Base-by-base conservation (phyloP, 2,888 invertebrate species). In the Polymixis lichenea region DNA sequence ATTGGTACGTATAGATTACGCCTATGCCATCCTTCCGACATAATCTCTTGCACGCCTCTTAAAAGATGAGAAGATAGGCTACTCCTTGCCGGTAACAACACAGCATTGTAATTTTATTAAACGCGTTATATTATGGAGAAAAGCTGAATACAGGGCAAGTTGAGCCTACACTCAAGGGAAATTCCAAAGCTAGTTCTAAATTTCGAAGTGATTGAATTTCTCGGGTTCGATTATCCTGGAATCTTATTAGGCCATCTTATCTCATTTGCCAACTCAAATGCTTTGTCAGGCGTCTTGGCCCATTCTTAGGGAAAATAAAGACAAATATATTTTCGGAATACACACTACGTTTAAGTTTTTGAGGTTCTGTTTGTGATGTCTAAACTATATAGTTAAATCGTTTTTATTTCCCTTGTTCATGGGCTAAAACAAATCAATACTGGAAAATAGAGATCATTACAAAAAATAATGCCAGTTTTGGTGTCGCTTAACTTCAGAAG, bases 131-230 rank as follows among this genome's bases (percentile, higher is more conserved):
- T 71, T 53, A 77, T 60, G 28, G 43, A 13, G 13, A 38, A 60
- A 69, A 69, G 53, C 70, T n/a, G 25, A 58, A 72, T 78, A 83
- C 75, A 79, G 71, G 76, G 67, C 71, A 76, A 83, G 56, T 76
- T 68, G 75, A 82, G 77, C 64, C 72, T 72, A 80, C 73, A 76
- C 88, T 79, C 86, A 61, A 72, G 82, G 86, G 84, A 86, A 78
- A 75, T 79, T 75, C 66, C 69, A 74, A 78, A 80, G 75, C 73
- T 84, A 84, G 78, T 85, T 86, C 83, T 75, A 87, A 84, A 87
- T 87, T 87, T 86, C 80, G 65, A 79, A 83, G 78, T 85, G 86
- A 87, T 87, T 87, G 84, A 87, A 87, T 87, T 87, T 85, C 81
- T 80, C 32, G 78, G 88, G 86, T 86, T 87, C 84, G 86, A 79